These are phyloP conservation scores for Protobothrops flavoviridis DNA, from an alignment of 2,113 vertebrate genomes.

Conservation along the genomic window DNA sequence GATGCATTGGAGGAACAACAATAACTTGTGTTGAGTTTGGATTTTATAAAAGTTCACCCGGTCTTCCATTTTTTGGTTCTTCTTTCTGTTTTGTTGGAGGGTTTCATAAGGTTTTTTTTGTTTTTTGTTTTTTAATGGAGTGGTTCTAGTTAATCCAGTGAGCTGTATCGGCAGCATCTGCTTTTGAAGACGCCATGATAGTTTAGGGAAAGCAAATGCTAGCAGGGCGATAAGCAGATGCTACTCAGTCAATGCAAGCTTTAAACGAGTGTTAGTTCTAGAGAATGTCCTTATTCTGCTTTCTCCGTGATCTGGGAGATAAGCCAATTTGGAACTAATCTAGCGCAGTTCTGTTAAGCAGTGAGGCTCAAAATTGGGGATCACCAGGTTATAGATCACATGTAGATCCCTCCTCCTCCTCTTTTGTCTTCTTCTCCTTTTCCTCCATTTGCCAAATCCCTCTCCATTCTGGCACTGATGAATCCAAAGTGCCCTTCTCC, in stretches of 20 bases:
- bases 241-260: neutral
- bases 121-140: neutral
- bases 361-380: neutral
- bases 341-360: neutral
- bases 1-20: neutral
- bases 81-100: neutral
- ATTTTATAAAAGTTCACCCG: neutral
- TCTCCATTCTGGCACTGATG: too few species aligned
- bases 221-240: slow-evolving; percentile 3
- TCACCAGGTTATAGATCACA: neutral
- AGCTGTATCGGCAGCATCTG: slow-evolving; percentile 5
- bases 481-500: too few species aligned
- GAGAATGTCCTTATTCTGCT: neutral
- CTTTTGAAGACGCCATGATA: neutral
- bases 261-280: neutral
- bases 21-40: neutral
- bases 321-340: neutral
- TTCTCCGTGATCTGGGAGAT: neutral
- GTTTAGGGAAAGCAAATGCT: neutral
- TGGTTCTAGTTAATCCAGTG: neutral
- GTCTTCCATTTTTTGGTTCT: neutral
- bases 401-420: neutral
- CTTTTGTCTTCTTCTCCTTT: neutral
- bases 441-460: neutral
- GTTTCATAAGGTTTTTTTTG: neutral